Evolutionary conservation across 2,888 invertebrate species (phyloP).

Genomic region (Cabera pusaria): DNA sequence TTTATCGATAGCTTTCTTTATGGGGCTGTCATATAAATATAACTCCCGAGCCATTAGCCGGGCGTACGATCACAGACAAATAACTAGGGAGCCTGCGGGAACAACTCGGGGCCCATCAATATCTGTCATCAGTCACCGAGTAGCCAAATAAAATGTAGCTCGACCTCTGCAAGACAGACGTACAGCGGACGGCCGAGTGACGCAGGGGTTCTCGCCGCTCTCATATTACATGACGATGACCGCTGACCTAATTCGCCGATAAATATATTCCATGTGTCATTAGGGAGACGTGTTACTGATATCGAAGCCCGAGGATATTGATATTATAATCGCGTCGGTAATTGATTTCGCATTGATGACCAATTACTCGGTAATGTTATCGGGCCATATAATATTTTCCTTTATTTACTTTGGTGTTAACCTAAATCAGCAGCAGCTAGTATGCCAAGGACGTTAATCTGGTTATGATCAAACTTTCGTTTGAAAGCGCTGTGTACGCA

Average conservation of each 20-base stretch:
- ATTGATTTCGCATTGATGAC: conserved; percentile 8
- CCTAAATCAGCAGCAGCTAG: conserved; percentile 37
- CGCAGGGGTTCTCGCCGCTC: conserved; percentile 52
- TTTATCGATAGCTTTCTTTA: conserved; percentile 60
- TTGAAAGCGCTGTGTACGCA: conserved; percentile 45
- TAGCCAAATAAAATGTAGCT: conserved; percentile 74
- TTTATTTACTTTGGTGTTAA: conserved; percentile 17
- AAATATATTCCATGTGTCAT: conserved; percentile 43
- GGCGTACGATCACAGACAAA: conserved; percentile 52
- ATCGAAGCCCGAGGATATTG: conserved; percentile 12
- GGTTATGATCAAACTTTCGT: conserved; percentile 49
- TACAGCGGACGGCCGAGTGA: conserved; percentile 50
- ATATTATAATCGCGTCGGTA: conserved; percentile 10
- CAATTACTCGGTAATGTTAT: no score
- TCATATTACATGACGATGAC: conserved; percentile 53
- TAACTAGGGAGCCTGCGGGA: conserved; percentile 53
- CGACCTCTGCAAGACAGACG: conserved; percentile 37
- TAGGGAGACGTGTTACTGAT: conserved; percentile 28
- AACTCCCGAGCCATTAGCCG: conserved; percentile 63
- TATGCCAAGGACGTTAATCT: conserved; percentile 64
- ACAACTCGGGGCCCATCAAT: conserved; percentile 68
- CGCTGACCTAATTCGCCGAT: conserved; percentile 59
- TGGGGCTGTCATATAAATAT: conserved; percentile 68
- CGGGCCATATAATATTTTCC: no score
- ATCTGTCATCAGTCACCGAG: conserved; percentile 72